A percentile compares a stretch with the other conserved stretches of the same genome.
phyloP scores from a whole-genome alignment of 1,140 invertebrate species.

The Tetramorium alpestre region DNA sequence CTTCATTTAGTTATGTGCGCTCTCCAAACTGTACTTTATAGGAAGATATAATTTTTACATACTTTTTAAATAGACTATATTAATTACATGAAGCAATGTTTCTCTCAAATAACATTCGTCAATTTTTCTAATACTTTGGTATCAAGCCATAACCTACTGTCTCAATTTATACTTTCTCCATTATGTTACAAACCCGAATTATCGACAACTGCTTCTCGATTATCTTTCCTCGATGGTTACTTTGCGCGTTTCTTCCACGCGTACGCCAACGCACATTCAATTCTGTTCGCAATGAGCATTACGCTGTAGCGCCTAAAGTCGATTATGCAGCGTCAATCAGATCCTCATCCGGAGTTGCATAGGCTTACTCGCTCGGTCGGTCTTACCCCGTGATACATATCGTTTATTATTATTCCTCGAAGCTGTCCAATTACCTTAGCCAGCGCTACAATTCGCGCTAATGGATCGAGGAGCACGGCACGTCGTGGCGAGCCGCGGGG shows the following conservation, averaged over 20 bases:
- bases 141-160: neutral
- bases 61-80: neutral
- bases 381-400: slow-evolving; percentile 65
- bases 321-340: slow-evolving; percentile 50
- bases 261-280: slow-evolving; percentile 13
- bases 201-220: slow-evolving; percentile 7
- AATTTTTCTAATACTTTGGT: neutral
- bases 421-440: slow-evolving; percentile 75
- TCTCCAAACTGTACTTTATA: neutral
- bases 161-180: neutral
- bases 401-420: slow-evolving; percentile 74
- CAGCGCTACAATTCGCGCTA: slow-evolving; percentile 71
- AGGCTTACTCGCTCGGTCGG: slow-evolving; percentile 10
- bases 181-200: neutral
- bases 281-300: slow-evolving; percentile 16
- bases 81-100: neutral
- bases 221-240: slow-evolving; percentile 1
- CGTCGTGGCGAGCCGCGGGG: slow-evolving; percentile 67
- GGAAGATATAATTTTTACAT: neutral
- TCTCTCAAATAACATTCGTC: neutral
- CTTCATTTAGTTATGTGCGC: neutral
- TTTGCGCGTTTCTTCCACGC: neutral
- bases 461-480: slow-evolving; percentile 73
- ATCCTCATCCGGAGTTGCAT: slow-evolving; percentile 18
- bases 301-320: slow-evolving; percentile 17